A percentile compares a stretch with the other conserved stretches of the same genome.
phyloP scores from a whole-genome alignment of 1,140 invertebrate genomes.

The Hypothenemus hampei region DNA sequence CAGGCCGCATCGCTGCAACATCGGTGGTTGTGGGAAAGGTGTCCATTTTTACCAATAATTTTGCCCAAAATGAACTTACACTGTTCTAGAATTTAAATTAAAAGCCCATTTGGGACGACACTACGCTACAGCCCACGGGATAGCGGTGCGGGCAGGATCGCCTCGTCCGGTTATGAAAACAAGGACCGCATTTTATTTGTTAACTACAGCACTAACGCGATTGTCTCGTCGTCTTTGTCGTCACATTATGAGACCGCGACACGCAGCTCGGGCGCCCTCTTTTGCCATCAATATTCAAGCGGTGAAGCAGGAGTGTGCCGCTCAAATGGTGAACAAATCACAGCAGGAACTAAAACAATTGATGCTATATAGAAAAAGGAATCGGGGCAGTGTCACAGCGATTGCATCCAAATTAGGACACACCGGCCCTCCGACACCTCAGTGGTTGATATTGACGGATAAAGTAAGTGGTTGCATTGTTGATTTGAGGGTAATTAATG shows the following conservation, averaged over 20 bases:
- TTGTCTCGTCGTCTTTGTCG: slow-evolving; percentile 80
- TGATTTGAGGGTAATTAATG: not conserved
- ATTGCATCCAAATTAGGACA: slow-evolving; percentile 73
- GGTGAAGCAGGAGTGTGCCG: slow-evolving; percentile 76
- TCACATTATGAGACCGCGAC: slow-evolving; percentile 75
- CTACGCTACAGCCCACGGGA: slow-evolving; percentile 85
- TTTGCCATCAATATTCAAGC: slow-evolving; percentile 76
- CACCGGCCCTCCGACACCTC: slow-evolving; percentile 60
- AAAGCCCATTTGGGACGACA: slow-evolving; percentile 65
- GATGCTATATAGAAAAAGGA: slow-evolving; percentile 48
- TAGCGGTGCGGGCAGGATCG: slow-evolving; percentile 63
- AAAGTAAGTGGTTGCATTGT: slow-evolving; percentile 53
- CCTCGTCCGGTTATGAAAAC: slow-evolving; percentile 95
- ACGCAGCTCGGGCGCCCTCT: slow-evolving; percentile 83
- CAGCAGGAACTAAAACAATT: slow-evolving; percentile 56
- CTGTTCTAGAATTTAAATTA: slow-evolving; percentile 27
- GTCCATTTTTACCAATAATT: not conserved
- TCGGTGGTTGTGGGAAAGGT: slow-evolving; percentile 79
- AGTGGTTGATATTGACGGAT: slow-evolving; percentile 78
- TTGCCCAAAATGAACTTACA: not conserved
- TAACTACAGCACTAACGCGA: slow-evolving; percentile 81
- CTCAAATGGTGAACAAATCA: slow-evolving; percentile 50
- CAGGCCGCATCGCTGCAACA: slow-evolving; percentile 80
- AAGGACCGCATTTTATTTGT: slow-evolving; percentile 89
- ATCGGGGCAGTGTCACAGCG: slow-evolving; percentile 66